Conservation (phyloP, 2,113 vertebrate genomes). For the Chlamydotis undulata region DNA sequence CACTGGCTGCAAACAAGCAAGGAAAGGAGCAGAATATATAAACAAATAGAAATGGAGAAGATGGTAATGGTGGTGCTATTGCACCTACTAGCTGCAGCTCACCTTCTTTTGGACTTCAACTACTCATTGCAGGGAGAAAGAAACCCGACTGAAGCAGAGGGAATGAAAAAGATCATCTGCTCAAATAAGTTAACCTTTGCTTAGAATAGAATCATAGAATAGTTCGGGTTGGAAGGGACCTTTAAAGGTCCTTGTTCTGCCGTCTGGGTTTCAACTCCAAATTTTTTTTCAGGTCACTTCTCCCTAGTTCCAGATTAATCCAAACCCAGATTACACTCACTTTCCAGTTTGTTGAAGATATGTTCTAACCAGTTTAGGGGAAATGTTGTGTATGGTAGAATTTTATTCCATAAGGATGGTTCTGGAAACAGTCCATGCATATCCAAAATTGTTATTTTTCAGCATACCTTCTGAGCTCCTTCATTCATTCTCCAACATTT, state of each 20-base stretch:
- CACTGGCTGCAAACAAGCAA: background rate
- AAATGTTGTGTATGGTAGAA: background rate
- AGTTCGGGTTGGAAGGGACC: too few species aligned
- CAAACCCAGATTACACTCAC: background rate
- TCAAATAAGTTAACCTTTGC: background rate
- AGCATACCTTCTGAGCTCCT: background rate
- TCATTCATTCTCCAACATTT: background rate
- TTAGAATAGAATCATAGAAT: background rate
- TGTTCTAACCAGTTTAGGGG: background rate
- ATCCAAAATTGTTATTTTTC: background rate
- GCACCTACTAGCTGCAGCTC: background rate
- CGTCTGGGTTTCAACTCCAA: background rate
- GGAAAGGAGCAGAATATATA: background rate
- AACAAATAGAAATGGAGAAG: background rate
- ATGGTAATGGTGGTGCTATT: background rate
- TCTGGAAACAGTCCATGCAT: background rate
- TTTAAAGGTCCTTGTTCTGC: too few species aligned
- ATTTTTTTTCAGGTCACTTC: background rate
- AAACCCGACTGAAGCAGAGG: background rate
- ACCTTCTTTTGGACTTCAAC: background rate
- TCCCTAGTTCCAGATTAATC: background rate
- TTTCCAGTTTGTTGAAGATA: background rate
- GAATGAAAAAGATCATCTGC: background rate
- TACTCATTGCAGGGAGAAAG: background rate
- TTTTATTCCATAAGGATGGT: background rate